Evolutionary conservation across 1,140 invertebrate species (phyloP).

Genomic region (Procambarus virginalis): DNA sequence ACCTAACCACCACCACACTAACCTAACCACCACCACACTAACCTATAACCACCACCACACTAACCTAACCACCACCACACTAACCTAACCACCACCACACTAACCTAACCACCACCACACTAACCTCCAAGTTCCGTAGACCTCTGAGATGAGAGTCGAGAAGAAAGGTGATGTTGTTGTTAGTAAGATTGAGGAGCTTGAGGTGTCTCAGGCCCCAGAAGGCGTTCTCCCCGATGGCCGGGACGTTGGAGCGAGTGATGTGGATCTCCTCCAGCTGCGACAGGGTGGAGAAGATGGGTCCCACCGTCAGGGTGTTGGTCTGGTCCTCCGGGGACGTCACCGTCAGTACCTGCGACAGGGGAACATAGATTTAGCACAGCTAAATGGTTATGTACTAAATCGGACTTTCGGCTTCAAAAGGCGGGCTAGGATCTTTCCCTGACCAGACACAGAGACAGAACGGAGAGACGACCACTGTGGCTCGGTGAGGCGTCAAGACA

Average conservation of each 20-base stretch:
- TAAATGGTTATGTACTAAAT: background rate
- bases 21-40: too few relatives aligned
- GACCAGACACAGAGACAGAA: too few relatives aligned
- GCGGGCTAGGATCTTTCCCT: too few relatives aligned
- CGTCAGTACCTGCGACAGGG: slow-evolving; percentile 28
- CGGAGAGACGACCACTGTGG: too few relatives aligned
- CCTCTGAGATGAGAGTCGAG: slow-evolving; percentile 74
- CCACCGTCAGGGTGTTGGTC: slow-evolving; percentile 40
- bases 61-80: too few relatives aligned
- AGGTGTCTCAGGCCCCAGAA: slow-evolving; percentile 85
- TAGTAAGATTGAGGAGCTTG: slow-evolving; percentile 81
- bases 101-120: background rate
- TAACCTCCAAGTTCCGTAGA: slow-evolving; percentile 73
- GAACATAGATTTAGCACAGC: too few relatives aligned
- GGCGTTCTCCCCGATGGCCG: slow-evolving; percentile 85
- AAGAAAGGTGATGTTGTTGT: slow-evolving; percentile 85
- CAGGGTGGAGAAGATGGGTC: slow-evolving; percentile 60
- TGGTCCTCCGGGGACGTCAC: slow-evolving; percentile 52
- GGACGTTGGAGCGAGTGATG: slow-evolving; percentile 84
- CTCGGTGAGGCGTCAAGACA: too few relatives aligned
- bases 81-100: too few relatives aligned
- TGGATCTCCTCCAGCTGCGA: slow-evolving; percentile 81
- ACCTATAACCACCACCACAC: too few relatives aligned
- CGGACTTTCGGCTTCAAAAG: too few relatives aligned
- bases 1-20: too few relatives aligned